Evolutionary conservation across 2,888 invertebrate genomes (phyloP).

Genomic region (Clepsis dumicolana): DNA sequence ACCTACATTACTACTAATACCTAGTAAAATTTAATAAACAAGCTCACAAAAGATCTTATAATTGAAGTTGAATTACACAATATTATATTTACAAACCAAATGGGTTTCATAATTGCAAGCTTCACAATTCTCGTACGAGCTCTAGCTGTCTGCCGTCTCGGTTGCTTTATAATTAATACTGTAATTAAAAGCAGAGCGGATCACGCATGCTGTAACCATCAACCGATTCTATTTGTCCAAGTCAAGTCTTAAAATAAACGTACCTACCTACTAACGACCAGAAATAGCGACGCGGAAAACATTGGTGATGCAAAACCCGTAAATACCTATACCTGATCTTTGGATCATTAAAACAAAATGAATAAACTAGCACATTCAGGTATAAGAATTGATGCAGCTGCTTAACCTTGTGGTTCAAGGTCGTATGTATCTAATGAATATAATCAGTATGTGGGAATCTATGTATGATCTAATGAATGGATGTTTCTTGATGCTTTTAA

Average conservation of each 20-base stretch:
- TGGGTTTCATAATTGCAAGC: not conserved
- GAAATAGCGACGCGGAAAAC: slow-evolving; percentile 34
- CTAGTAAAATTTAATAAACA: too few species aligned
- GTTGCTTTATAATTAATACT: slow-evolving; percentile 23
- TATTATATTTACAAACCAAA: too few species aligned
- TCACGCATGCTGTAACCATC: slow-evolving; percentile 24
- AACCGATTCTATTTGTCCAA: slow-evolving; percentile 24
- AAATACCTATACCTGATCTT: slow-evolving; percentile 21
- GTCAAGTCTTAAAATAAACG: slow-evolving; percentile 22
- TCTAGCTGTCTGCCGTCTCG: not conserved
- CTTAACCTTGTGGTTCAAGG: not conserved
- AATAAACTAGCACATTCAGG: not conserved
- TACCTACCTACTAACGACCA: slow-evolving; percentile 8
- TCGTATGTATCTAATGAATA: not conserved
- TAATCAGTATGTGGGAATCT: not conserved
- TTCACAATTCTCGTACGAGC: not conserved
- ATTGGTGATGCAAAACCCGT: slow-evolving; percentile 22
- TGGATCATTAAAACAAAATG: not conserved
- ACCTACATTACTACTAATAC: too few species aligned
- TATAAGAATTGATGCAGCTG: not conserved
- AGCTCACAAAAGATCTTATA: too few species aligned
- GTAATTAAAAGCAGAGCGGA: slow-evolving; percentile 22
- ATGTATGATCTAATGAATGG: not conserved
- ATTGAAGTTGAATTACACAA: too few species aligned
- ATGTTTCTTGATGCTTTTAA: not conserved